These are phyloP conservation scores for Thunnus albacares DNA, from an alignment of 2,797 vertebrate species.

Conservation along the genomic window DNA sequence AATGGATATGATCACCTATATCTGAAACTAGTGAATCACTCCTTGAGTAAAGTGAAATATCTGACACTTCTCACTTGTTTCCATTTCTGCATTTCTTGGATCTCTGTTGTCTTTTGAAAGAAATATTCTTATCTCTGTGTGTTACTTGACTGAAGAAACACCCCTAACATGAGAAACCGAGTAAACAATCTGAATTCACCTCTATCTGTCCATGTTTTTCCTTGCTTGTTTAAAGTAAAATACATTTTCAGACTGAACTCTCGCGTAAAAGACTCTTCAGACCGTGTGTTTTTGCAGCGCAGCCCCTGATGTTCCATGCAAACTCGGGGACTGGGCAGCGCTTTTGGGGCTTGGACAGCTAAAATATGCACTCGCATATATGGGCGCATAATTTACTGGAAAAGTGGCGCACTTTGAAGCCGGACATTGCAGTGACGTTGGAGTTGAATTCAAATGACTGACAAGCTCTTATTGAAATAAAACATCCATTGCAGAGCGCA, in stretches of 20 bases:
- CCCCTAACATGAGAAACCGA: neutral
- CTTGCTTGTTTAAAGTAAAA: neutral
- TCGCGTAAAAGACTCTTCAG: neutral
- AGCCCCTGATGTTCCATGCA: conserved; percentile 23
- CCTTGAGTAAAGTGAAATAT: neutral
- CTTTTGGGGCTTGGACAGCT: conserved; percentile 9
- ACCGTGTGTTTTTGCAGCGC: neutral
- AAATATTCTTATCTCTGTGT: neutral
- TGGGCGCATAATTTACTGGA: conserved; percentile 58
- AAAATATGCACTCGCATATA: conserved; percentile 38
- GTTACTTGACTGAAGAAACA: neutral
- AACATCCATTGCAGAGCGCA: conserved; percentile 79
- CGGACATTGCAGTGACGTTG: conserved; percentile 84
- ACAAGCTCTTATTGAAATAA: conserved; percentile 85
- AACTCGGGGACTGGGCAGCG: conserved; percentile 5
- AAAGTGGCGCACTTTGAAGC: conserved; percentile 67
- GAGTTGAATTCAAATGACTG: conserved; percentile 82
- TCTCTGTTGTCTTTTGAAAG: neutral
- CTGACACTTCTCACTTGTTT: neutral
- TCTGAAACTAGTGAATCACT: neutral
- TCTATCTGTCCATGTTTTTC: neutral
- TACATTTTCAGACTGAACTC: neutral
- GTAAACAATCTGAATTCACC: neutral
- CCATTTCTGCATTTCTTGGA: neutral
- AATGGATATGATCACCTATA: neutral